Base-by-base conservation (phyloP, 2,797 vertebrate genomes). In the Urosaurus nigricauda region DNA sequence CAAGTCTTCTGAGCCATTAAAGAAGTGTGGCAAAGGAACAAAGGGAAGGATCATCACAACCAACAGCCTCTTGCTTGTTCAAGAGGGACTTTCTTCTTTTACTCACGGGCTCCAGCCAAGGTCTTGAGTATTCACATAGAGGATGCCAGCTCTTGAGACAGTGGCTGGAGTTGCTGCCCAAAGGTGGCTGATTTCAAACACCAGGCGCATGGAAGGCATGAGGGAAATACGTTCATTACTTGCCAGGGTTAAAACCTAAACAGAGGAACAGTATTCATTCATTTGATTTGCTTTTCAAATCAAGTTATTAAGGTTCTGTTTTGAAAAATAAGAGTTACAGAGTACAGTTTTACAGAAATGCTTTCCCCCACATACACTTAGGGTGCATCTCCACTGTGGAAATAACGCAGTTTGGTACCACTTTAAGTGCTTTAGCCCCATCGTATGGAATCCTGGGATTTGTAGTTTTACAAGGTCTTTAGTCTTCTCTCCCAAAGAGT, bases 151-250 rank as follows among this genome's bases (percentile, higher is more conserved):
- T 94, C 97, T 96, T 85, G 97, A 98, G 78, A 97, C 96, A 14
- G 96, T 98, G 51, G 97, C 96, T 29, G 97, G 98, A 88, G 96
- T 97, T 9, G 94, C 97, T 63, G 96, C 97, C 87, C 95, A 97
- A 71, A 98, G 96, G 92, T 96, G 95, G 47, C 95, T 97, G 89
- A 97, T 98, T 96, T 98, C 97, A 96, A 97, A 98, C 73, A 98
- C 94, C 4, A 98, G 94, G 74, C 97, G 95, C 96, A 97, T 97
- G 88, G 96, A 96, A 47, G 97, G 89, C 0, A 96, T 97, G 89
- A 97, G 91, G 83, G 96, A 97, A 88, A 98, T 96, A 75, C 96
- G 95, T 94, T 97, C 96, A 47, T 98, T 98, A 89, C 96, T 98
- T 86, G 97, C 96, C 88, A 98, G 93, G 51, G 96, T 97, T 90